Conservation (phyloP, 2,113 vertebrate species). For the Lanius ludovicianus region DNA sequence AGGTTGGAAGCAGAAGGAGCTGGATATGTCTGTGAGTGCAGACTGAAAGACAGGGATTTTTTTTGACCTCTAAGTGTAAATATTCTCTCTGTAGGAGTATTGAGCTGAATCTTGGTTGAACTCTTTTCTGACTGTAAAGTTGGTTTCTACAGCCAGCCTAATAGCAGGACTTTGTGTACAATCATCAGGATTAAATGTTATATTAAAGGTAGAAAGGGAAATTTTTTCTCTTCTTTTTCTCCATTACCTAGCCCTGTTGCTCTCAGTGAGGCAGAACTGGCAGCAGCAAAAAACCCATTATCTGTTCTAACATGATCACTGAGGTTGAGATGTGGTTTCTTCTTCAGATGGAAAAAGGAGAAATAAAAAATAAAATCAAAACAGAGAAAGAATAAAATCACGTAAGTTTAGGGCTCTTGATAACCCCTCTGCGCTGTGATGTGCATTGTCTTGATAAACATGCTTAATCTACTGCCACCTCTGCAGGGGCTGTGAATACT, state of each 20-base stretch:
- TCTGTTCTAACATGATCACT: neutral
- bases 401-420: fast-evolving
- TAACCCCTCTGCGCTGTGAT: neutral
- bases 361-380: neutral
- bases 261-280: neutral
- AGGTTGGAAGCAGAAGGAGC: neutral
- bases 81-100: neutral
- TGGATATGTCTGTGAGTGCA: neutral
- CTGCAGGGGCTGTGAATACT: fast-evolving
- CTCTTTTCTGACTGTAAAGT: neutral
- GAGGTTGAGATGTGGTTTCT: neutral
- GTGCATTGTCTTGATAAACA: neutral
- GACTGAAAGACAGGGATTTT: neutral
- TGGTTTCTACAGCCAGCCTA: neutral
- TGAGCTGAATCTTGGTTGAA: neutral
- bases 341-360: neutral
- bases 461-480: neutral
- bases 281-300: neutral
- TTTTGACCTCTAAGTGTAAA: neutral
- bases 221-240: neutral
- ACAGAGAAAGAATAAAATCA: neutral
- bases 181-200: neutral
- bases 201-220: neutral
- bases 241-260: neutral
- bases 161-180: neutral